Percentiles rank a stretch among this genome's conserved stretches.
phyloP scores from a whole-genome alignment of 1,140 invertebrate genomes.

The Mizuhopecten yessoensis region DNA sequence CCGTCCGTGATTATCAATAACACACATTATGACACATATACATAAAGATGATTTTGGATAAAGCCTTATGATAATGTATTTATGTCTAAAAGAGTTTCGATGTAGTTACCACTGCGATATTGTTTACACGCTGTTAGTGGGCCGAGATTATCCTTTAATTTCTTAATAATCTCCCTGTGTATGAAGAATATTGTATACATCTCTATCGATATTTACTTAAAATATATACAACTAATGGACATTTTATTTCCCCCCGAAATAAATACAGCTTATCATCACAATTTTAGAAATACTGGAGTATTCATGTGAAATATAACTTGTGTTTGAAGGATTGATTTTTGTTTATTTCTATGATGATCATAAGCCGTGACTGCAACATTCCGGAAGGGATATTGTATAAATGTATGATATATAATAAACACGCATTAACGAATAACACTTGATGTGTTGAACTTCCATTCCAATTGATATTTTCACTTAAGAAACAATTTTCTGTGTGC shows the following conservation, averaged over 20 bases:
- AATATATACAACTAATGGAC: not conserved
- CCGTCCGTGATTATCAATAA: not conserved
- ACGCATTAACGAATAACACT: not conserved
- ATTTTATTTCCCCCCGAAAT: not conserved
- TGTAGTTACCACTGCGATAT: not conserved
- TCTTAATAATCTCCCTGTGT: not conserved
- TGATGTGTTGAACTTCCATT: not conserved
- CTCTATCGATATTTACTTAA: conserved; percentile 28
- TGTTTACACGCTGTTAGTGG: not conserved
- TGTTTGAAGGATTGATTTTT: not conserved
- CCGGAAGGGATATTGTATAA: not conserved
- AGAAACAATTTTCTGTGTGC: no score
- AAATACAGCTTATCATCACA: not conserved
- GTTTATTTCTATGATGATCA: not conserved
- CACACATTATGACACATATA: not conserved
- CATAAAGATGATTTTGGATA: not conserved
- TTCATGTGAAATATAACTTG: not conserved
- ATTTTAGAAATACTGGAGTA: not conserved
- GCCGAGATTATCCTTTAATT: not conserved
- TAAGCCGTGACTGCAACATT: not conserved
- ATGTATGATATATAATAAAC: not conserved
- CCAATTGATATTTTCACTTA: not conserved
- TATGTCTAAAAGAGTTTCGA: conserved; percentile 14
- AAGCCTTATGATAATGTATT: not conserved
- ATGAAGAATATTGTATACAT: not conserved